Conservation (phyloP, 2,113 vertebrate genomes). For the Anguilla rostrata region DNA sequence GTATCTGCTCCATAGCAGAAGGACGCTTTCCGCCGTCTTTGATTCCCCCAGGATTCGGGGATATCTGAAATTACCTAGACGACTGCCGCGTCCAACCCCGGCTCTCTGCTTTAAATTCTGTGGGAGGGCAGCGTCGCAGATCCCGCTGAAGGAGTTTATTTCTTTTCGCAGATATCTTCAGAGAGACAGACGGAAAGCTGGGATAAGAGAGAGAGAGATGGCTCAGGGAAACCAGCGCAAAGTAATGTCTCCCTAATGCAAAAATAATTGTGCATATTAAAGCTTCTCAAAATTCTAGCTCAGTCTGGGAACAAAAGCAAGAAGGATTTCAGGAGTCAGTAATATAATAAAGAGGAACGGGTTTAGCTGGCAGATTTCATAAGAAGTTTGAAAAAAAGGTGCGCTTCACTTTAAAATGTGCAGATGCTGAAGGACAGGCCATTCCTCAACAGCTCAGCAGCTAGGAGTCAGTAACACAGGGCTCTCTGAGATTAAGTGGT, state of each 20-base stretch:
- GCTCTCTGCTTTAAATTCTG: background rate
- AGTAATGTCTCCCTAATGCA: conserved; percentile 44
- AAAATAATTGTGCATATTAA: conserved; percentile 52
- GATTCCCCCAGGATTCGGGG: background rate
- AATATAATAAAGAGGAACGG: conserved; percentile 41
- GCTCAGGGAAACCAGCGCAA: conserved; percentile 33
- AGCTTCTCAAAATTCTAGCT: conserved; percentile 41
- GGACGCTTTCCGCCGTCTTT: background rate
- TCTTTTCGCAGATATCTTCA: background rate
- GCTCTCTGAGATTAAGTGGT: background rate
- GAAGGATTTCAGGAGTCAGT: conserved; percentile 38
- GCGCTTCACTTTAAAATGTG: background rate
- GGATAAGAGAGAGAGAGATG: conserved; percentile 33
- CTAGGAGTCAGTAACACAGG: background rate
- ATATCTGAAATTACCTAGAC: background rate
- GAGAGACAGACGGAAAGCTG: background rate
- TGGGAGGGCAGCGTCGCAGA: background rate
- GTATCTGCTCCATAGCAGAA: background rate
- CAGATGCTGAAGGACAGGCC: background rate
- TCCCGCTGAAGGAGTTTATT: background rate
- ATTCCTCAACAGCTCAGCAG: background rate
- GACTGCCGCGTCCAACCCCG: background rate
- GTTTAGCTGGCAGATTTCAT: conserved; percentile 43
- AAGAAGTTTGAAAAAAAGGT: conserved; percentile 30
- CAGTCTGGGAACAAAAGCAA: conserved; percentile 30